Evolutionary conservation across 2,888 invertebrate genomes (phyloP).

Genomic region (Heliothis peltigera): DNA sequence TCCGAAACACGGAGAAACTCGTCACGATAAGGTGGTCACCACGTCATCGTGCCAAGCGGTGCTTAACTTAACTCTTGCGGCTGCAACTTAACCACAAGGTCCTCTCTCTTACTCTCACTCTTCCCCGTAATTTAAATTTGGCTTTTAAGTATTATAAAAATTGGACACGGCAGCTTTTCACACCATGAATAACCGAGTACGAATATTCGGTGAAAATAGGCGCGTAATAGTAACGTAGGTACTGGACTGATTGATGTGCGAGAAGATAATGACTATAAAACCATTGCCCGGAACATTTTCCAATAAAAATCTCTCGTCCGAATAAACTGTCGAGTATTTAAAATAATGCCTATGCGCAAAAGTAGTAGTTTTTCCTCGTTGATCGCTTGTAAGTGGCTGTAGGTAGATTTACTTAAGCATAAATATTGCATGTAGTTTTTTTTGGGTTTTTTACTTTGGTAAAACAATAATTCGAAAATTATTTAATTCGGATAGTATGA

Average conservation of each 20-base stretch:
- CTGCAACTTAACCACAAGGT: too few relatives aligned
- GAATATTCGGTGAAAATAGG: slow-evolving; percentile 37
- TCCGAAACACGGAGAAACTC: too few relatives aligned
- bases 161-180: neutral
- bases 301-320: slow-evolving; percentile 20
- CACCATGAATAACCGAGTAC: slow-evolving; percentile 11
- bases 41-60: too few relatives aligned
- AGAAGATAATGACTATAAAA: slow-evolving; percentile 46
- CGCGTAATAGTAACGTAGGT: slow-evolving; percentile 30
- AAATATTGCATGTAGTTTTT: neutral
- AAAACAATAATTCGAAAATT: too few relatives aligned
- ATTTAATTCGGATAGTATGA: too few relatives aligned
- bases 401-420: too few relatives aligned
- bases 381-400: too few relatives aligned
- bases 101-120: too few relatives aligned
- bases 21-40: too few relatives aligned
- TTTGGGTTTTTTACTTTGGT: neutral
- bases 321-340: slow-evolving; percentile 13
- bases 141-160: too few relatives aligned
- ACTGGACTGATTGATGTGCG: slow-evolving; percentile 49
- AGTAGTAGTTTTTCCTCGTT: neutral
- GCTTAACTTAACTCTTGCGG: too few relatives aligned
- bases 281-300: slow-evolving; percentile 16
- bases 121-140: too few relatives aligned
- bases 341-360: slow-evolving; percentile 3